A percentile compares a stretch with the other conserved stretches of the same genome.
phyloP scores from a whole-genome alignment of 2,797 vertebrate genomes.

The Xenops minutus region DNA sequence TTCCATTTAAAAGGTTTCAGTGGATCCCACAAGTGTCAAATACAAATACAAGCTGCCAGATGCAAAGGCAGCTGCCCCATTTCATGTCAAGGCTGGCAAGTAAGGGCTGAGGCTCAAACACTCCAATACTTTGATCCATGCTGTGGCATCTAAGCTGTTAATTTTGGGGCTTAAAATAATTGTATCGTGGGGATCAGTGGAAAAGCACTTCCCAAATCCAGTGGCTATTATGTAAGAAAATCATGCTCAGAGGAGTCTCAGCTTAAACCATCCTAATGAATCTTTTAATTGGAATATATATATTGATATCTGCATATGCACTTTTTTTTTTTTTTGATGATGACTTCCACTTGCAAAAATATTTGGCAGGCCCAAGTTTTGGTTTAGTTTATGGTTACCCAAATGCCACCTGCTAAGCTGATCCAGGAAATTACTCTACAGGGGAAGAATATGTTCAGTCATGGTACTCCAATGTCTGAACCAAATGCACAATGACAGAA shows the following conservation, averaged over 20 bases:
- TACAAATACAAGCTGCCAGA: neutral
- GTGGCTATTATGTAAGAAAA: neutral
- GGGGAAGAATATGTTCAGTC: neutral
- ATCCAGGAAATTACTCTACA: neutral
- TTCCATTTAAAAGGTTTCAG: neutral
- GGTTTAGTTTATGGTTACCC: neutral
- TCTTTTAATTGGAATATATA: neutral
- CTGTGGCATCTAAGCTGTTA: fast-evolving
- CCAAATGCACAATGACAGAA: neutral
- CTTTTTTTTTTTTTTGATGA: neutral
- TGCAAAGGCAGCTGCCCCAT: neutral
- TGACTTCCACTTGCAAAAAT: neutral
- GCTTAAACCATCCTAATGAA: neutral
- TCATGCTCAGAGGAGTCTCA: neutral
- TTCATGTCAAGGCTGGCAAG: neutral
- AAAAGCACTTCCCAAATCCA: neutral
- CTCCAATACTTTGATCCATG: neutral
- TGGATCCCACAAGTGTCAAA: neutral
- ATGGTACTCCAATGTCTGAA: neutral
- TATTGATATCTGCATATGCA: neutral
- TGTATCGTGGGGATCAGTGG: neutral
- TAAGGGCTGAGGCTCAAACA: neutral
- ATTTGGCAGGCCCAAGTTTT: neutral
- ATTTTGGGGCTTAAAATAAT: neutral
- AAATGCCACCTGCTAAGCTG: neutral